Conservation (phyloP, 2,888 invertebrate genomes). For the Branchipolynoe longqiensis region DNA sequence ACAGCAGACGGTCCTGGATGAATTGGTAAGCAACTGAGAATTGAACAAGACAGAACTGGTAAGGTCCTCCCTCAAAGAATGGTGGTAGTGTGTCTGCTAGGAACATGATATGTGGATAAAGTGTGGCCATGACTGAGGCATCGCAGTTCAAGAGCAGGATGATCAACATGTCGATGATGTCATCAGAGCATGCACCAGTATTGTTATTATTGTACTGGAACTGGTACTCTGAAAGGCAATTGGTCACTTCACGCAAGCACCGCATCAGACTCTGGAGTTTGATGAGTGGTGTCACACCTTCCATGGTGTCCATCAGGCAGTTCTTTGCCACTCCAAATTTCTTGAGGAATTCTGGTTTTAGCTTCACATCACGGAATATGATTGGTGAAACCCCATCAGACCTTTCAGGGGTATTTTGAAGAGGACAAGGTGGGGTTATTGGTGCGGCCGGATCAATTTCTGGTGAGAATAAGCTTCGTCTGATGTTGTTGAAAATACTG, state of each 20-base stretch:
- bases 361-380: slow-evolving; percentile 13
- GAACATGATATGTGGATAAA: slow-evolving; percentile 73
- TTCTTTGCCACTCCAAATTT: slow-evolving; percentile 51
- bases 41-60: slow-evolving; percentile 75
- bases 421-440: neutral
- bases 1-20: slow-evolving; percentile 71
- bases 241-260: slow-evolving; percentile 65
- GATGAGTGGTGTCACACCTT: slow-evolving; percentile 60
- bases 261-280: slow-evolving; percentile 65
- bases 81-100: slow-evolving; percentile 74
- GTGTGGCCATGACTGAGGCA: slow-evolving; percentile 64
- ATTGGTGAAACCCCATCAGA: neutral
- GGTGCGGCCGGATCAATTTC: too few species aligned
- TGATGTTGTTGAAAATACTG: slow-evolving; percentile 1
- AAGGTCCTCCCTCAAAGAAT: slow-evolving; percentile 74
- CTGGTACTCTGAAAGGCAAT: slow-evolving; percentile 58
- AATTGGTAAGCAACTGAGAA: slow-evolving; percentile 76
- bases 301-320: slow-evolving; percentile 56
- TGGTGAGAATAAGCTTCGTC: slow-evolving; percentile 8
- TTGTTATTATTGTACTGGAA: slow-evolving; percentile 21
- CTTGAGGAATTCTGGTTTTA: slow-evolving; percentile 56
- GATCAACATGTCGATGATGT: slow-evolving; percentile 70
- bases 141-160: slow-evolving; percentile 71
- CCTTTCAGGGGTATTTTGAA: neutral
- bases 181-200: slow-evolving; percentile 62